Evolutionary conservation across 1,140 invertebrate genomes (phyloP), one percentile per base, ranked within the genome.

Genomic region (Pachypeltis micranthus): DNA sequence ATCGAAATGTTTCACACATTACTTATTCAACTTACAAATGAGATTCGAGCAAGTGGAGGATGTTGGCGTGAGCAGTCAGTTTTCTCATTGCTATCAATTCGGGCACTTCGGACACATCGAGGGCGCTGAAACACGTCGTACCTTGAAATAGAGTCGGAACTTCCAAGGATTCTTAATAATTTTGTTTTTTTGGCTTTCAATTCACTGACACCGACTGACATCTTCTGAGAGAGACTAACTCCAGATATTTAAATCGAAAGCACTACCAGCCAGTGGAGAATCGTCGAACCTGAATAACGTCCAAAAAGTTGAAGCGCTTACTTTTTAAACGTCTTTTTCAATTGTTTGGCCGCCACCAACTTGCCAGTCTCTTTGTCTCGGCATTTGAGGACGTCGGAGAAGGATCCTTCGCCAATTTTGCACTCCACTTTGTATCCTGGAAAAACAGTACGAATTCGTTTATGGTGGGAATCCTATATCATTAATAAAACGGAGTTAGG

Each of bases 331-430:
- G 68, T 72, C 70, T 83, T 82, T 71, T 83, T 85, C 63, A 86
- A 75, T 69, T 78, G 75, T 73, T 86, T 85, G 31, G 81, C 83
- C 2, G 84, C 84, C 69, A 78, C 81, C 31, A 77, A 72, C 29
- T 72, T 69, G 47, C 79, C 79, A 65, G 77, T 79, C 65, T 75
- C 70, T 63, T 77, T 73, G 63, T 82, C 75, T 69, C 83, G 77
- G 72, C 83, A 84, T 77, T 83, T 83, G 57, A 84, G 71, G 16
- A 86, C 84, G 67, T 85, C 83, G 0, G 84, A 84, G 74, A 85
- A 86, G 12, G 83, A 83, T 3, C 84, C 84, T 74, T 81, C 79
- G 0, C 80, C 80, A 63, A 81, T 79, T 78, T 84, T 84, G 28
- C 79, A 72, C 59, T 84, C 65, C 63, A 84, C 75, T 72, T 79